Conservation (phyloP, 2,888 invertebrate genomes). For the Troides oblongomaculatus region DNA sequence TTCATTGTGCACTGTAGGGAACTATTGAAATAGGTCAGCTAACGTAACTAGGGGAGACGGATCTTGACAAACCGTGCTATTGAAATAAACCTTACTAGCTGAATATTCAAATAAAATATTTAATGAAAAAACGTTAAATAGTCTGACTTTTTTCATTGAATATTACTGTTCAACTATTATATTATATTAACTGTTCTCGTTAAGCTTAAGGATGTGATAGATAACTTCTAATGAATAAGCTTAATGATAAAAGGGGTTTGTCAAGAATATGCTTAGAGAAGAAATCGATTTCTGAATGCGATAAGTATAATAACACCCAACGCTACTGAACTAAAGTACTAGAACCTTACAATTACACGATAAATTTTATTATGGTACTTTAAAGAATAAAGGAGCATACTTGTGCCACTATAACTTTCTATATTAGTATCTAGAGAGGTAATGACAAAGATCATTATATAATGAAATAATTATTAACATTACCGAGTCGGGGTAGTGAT, state of each 20-base stretch:
- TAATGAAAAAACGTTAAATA: background rate
- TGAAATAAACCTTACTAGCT: background rate
- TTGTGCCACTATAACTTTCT: constrained; percentile 65
- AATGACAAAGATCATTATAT: constrained; percentile 57
- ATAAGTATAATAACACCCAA: constrained; percentile 38
- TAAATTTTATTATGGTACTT: constrained; percentile 34
- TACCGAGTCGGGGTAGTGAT: constrained; percentile 61
- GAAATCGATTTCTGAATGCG: constrained; percentile 47
- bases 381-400: constrained; percentile 51
- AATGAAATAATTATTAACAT: constrained; percentile 64
- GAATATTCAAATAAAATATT: background rate
- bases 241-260: constrained; percentile 28
- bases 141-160: background rate
- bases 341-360: constrained; percentile 35
- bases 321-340: constrained; percentile 34
- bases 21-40: constrained; percentile 30
- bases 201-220: background rate
- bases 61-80: constrained; percentile 38
- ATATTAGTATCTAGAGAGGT: constrained; percentile 70
- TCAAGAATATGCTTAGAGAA: constrained; percentile 30
- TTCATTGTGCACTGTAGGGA: constrained; percentile 51
- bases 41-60: constrained; percentile 33
- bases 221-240: background rate
- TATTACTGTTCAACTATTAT: background rate
- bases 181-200: background rate